Conservation (phyloP, 1,140 invertebrate genomes). For the Rhagoletis pomonella region DNA sequence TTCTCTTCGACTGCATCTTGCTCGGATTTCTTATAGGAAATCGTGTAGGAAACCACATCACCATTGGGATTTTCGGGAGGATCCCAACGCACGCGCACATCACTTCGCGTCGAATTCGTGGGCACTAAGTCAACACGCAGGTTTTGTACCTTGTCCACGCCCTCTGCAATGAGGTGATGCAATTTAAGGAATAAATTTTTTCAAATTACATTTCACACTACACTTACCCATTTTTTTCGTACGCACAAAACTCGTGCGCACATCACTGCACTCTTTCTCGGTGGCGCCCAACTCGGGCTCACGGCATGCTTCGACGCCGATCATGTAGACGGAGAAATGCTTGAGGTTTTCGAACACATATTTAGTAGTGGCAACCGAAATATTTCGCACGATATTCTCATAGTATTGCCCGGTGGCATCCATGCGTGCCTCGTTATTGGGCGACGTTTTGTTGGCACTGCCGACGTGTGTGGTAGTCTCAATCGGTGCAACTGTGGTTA, state of each 20-base stretch:
- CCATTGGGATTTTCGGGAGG: conserved; percentile 90
- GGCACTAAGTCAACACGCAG: conserved; percentile 55
- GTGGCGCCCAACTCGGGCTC: conserved; percentile 68
- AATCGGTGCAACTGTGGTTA: not conserved
- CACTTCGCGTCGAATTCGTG: conserved; percentile 68
- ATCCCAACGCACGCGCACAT: conserved; percentile 82
- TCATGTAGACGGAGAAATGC: conserved; percentile 84
- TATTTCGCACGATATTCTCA: conserved; percentile 55
- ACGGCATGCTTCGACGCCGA: conserved; percentile 84
- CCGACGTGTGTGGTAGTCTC: conserved; percentile 40
- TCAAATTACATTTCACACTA: not conserved
- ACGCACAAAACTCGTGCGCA: conserved; percentile 56
- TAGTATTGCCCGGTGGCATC: conserved; percentile 59
- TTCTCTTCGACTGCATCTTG: conserved; percentile 68
- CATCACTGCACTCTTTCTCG: conserved; percentile 60
- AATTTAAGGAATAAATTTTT: no score
- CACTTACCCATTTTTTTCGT: conserved; percentile 64
- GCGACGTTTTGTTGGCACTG: not conserved
- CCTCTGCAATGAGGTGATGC: conserved; percentile 55
- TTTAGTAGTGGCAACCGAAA: conserved; percentile 64
- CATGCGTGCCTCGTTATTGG: conserved; percentile 56
- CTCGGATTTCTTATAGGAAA: conserved; percentile 81
- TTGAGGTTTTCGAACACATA: conserved; percentile 79
- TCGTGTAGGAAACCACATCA: conserved; percentile 86
- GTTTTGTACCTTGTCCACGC: conserved; percentile 60